Percentiles rank a stretch among this genome's conserved stretches.
Evolutionary conservation across 2,113 vertebrate genomes (phyloP).

Genomic region (Zootoca vivipara): DNA sequence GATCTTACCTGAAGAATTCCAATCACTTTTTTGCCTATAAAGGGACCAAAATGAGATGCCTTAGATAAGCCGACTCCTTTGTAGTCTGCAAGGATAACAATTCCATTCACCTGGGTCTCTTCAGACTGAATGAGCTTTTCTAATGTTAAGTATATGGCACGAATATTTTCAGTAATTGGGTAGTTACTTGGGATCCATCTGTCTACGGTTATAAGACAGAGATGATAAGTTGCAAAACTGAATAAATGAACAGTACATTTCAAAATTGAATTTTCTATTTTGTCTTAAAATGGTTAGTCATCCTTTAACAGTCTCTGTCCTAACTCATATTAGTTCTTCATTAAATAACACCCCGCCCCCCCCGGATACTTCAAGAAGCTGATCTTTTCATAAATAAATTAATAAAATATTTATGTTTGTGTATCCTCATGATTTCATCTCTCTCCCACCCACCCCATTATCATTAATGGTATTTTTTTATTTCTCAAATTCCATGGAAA

Average conservation of each 20-base stretch:
- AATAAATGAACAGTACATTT: conserved; percentile 60
- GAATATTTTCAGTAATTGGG: conserved; percentile 95
- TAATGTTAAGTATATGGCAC: conserved; percentile 94
- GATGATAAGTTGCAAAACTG: conserved; percentile 56
- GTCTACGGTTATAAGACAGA: conserved; percentile 79
- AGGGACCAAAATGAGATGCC: conserved; percentile 96
- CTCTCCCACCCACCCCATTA: no score
- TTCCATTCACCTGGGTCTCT: conserved; percentile 97
- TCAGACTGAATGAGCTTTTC: conserved; percentile 98
- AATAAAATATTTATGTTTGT: no score
- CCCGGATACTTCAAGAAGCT: conserved; percentile 14
- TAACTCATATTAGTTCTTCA: conserved; percentile 52
- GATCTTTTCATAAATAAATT: neutral
- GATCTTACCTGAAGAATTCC: conserved; percentile 95
- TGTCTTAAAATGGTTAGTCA: conserved; percentile 44
- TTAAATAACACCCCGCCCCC: conserved; percentile 39
- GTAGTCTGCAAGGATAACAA: conserved; percentile 97
- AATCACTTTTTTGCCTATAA: conserved; percentile 97
- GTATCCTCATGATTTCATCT: no score
- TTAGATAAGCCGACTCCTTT: conserved; percentile 96
- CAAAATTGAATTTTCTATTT: conserved; percentile 18
- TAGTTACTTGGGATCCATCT: conserved; percentile 95
- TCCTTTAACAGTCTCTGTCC: conserved; percentile 35
- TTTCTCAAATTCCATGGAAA: no score
- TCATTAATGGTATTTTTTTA: no score